Evolutionary conservation across 2,888 invertebrate species (phyloP).

Genomic region (Drosophila crucigera): DNA sequence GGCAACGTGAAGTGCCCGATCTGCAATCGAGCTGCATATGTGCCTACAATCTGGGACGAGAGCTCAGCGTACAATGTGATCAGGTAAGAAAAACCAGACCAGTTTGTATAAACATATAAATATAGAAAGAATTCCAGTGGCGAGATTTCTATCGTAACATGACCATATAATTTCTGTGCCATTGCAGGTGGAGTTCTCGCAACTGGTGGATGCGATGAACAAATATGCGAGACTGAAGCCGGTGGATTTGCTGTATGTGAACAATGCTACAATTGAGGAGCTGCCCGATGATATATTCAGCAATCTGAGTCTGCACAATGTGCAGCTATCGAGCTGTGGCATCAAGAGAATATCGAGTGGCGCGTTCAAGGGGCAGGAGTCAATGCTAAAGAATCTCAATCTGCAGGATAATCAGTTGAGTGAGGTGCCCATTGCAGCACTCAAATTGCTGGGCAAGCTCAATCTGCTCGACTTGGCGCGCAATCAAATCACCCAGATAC

Average conservation of each 20-base stretch:
- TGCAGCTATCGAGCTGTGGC: slow-evolving; percentile 93
- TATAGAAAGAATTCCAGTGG: neutral
- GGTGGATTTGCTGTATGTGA: slow-evolving; percentile 94
- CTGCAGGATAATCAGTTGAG: slow-evolving; percentile 93
- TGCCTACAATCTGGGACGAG: slow-evolving; percentile 93
- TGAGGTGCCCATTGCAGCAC: slow-evolving; percentile 91
- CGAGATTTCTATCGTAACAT: neutral
- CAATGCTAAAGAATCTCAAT: slow-evolving; percentile 92
- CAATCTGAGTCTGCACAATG: slow-evolving; percentile 91
- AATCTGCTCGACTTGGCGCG: slow-evolving; percentile 93
- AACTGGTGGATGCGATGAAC: slow-evolving; percentile 90
- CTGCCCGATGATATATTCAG: slow-evolving; percentile 89
- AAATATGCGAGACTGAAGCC: slow-evolving; percentile 89
- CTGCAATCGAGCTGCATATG: slow-evolving; percentile 94
- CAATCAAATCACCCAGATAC: slow-evolving; percentile 90
- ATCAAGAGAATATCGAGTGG: slow-evolving; percentile 89
- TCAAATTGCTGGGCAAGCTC: slow-evolving; percentile 89
- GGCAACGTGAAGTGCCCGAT: slow-evolving; percentile 91
- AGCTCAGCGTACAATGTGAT: slow-evolving; percentile 95
- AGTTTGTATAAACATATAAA: neutral
- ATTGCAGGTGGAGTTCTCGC: slow-evolving; percentile 90
- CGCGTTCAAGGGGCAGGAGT: slow-evolving; percentile 94
- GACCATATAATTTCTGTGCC: neutral
- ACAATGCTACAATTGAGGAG: slow-evolving; percentile 92
- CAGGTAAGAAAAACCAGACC: slow-evolving; percentile 88